A percentile compares a stretch with the other conserved stretches of the same genome.
Conservation (phyloP, 1,140 invertebrate genomes). For the Platyscapa corneri region DNA sequence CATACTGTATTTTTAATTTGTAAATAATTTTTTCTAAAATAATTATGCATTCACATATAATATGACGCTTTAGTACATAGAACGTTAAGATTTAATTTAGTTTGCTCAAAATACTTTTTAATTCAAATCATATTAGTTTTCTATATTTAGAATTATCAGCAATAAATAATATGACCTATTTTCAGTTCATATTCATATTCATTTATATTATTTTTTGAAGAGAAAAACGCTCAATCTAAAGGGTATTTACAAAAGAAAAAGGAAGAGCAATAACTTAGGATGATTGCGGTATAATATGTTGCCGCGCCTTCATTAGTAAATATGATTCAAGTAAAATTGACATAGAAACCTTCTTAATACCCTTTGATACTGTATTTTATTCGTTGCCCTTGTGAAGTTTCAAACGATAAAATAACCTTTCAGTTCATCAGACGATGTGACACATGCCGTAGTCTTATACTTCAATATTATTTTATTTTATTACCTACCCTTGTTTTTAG, state of each 20-base stretch:
- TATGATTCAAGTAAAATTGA: conserved; percentile 29
- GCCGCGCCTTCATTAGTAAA: neutral
- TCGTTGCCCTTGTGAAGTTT: conserved; percentile 10
- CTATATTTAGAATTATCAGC: neutral
- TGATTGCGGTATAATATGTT: neutral
- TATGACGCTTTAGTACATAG: too few species aligned
- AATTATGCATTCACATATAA: too few species aligned
- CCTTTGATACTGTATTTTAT: conserved; percentile 17
- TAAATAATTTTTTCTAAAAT: too few species aligned
- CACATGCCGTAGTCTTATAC: neutral
- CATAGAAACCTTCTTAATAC: conserved; percentile 38
- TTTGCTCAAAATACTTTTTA: too few species aligned
- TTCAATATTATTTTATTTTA: neutral
- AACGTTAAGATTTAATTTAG: too few species aligned
- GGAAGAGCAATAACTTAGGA: neutral
- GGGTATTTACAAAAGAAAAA: neutral
- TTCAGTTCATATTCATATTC: too few species aligned
- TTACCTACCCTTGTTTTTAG: neutral
- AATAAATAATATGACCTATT: too few species aligned
- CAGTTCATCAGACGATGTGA: neutral
- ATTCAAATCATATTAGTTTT: neutral
- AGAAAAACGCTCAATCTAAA: neutral
- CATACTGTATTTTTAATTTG: too few species aligned
- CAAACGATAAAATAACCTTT: neutral
- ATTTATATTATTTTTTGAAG: neutral